phyloP scores from a whole-genome alignment of 2,888 invertebrate species.

The Drosophila differens region DNA sequence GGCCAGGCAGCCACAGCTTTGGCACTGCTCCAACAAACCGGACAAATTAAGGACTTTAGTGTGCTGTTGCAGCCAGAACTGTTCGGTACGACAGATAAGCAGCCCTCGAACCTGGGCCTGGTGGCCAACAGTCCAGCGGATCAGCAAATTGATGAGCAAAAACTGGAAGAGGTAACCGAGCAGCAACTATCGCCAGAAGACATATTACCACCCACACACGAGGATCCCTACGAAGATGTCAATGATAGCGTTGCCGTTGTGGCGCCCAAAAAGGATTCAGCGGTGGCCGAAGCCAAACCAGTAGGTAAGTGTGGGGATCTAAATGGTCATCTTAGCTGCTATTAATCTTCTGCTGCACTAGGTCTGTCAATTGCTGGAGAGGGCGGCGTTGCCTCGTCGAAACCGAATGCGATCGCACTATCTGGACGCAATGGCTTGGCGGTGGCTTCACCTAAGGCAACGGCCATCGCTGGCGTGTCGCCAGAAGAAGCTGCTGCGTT shows the following conservation, averaged over 20 bases:
- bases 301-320: constrained; percentile 86
- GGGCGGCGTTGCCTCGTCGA: constrained; percentile 90
- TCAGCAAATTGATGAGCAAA: constrained; percentile 70
- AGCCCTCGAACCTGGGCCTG: constrained; percentile 62
- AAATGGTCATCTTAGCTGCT: background rate
- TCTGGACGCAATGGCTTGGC: constrained; percentile 90
- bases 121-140: constrained; percentile 67
- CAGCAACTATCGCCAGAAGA: constrained; percentile 73
- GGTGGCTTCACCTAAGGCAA: constrained; percentile 89
- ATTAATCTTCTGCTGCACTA: constrained; percentile 68
- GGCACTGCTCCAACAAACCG: constrained; percentile 86
- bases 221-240: constrained; percentile 84
- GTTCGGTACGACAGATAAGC: constrained; percentile 73
- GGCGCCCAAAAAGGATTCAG: constrained; percentile 87
- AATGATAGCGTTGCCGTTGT: constrained; percentile 86
- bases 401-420: constrained; percentile 90
- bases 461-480: constrained; percentile 90
- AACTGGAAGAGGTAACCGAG: constrained; percentile 76
- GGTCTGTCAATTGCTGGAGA: constrained; percentile 88
- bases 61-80: constrained; percentile 83
- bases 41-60: constrained; percentile 87
- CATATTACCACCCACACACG: constrained; percentile 81
- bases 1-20: constrained; percentile 87
- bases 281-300: constrained; percentile 91
- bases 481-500: constrained; percentile 84